These are phyloP conservation scores for Pyrrhosoma nymphula DNA, from an alignment of 2,888 invertebrate genomes.

Conservation along the genomic window DNA sequence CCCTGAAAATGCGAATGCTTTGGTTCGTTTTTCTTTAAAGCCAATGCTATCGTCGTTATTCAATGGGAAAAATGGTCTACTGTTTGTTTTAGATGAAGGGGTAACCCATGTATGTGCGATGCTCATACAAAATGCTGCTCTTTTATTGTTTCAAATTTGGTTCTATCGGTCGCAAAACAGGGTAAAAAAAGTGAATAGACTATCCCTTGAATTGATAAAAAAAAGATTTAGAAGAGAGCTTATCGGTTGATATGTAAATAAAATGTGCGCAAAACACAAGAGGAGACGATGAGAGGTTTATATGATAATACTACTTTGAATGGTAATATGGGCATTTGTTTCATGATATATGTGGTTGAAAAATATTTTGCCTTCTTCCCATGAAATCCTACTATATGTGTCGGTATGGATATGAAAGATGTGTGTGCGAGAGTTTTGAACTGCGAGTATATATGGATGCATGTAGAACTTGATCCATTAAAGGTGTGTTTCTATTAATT, in stretches of 20 bases:
- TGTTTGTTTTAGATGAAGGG: background rate
- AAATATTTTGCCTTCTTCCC: conserved; percentile 60
- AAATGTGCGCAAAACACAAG: conserved; percentile 34
- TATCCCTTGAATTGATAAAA: conserved; percentile 54
- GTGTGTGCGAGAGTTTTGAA: conserved; percentile 55
- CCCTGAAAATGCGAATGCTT: background rate
- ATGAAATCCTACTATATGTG: conserved; percentile 54
- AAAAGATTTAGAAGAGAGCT: conserved; percentile 35
- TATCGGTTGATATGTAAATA: conserved; percentile 55
- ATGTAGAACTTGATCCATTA: conserved; percentile 61
- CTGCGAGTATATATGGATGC: conserved; percentile 49
- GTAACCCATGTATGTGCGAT: background rate
- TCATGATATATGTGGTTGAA: conserved; percentile 51
- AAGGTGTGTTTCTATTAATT: conserved; percentile 53
- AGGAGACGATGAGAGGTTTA: background rate
- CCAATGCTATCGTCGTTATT: background rate
- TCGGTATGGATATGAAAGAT: conserved; percentile 52
- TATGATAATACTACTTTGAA: conserved; percentile 55
- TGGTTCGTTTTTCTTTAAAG: background rate
- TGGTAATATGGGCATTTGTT: conserved; percentile 47
- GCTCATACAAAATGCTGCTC: background rate
- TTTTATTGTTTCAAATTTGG: background rate
- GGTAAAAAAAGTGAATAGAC: conserved; percentile 42
- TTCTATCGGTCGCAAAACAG: conserved; percentile 42
- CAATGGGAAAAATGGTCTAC: background rate